Percentiles rank a stretch among this genome's conserved stretches.
Evolutionary conservation across 1,140 invertebrate species (phyloP).

Genomic region (Micrasema minimum): DNA sequence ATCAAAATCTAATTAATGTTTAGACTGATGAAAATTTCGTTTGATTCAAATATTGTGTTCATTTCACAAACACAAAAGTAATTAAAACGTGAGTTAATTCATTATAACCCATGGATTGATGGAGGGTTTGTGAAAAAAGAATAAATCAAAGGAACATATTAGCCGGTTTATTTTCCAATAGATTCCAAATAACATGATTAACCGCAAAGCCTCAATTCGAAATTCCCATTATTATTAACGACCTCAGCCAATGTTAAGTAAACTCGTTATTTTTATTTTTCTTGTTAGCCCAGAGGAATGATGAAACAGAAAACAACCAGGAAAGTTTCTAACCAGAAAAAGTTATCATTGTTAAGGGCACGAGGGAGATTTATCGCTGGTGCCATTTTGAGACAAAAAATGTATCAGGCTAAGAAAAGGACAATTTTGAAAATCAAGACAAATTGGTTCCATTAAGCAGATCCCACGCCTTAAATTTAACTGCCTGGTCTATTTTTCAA

Average conservation of each 20-base stretch:
- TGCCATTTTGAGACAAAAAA: slow-evolving; percentile 30
- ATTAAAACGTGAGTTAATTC: too few species aligned
- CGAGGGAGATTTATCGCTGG: slow-evolving; percentile 13
- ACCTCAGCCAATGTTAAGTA: background rate
- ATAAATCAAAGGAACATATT: too few species aligned
- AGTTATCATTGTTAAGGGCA: slow-evolving; percentile 29
- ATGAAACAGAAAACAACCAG: background rate
- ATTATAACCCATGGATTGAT: too few species aligned
- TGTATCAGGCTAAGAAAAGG: slow-evolving; percentile 11
- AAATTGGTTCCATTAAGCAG: slow-evolving; percentile 16
- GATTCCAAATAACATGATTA: background rate
- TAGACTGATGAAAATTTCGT: too few species aligned
- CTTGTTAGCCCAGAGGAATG: background rate
- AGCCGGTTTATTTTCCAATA: too few species aligned
- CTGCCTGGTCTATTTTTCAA: background rate
- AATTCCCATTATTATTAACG: background rate
- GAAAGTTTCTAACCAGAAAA: slow-evolving; percentile 13
- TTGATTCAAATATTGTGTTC: too few species aligned
- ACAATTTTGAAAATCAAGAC: slow-evolving; percentile 27
- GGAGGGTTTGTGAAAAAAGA: too few species aligned
- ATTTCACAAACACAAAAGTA: too few species aligned
- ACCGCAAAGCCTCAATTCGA: slow-evolving; percentile 4
- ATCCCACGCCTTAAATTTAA: slow-evolving; percentile 8
- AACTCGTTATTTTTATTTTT: slow-evolving; percentile 6
- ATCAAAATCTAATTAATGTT: too few species aligned